phyloP scores from a whole-genome alignment of 2,888 invertebrate genomes.

The Linnaemya vulpina region DNA sequence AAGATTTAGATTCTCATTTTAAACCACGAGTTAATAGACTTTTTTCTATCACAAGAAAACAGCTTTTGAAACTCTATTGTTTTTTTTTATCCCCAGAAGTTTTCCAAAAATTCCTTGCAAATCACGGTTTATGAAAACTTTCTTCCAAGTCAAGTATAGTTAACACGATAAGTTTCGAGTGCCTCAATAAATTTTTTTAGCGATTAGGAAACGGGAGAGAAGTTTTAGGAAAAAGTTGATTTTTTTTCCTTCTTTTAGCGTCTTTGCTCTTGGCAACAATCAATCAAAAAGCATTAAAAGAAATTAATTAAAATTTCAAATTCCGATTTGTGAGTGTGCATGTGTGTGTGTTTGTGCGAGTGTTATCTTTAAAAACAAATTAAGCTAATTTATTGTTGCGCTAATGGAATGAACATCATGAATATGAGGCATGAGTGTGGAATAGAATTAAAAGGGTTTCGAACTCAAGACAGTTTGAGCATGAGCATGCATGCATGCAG shows the following conservation, averaged over 20 bases:
- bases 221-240: neutral
- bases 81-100: no score
- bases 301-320: slow-evolving; percentile 31
- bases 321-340: neutral
- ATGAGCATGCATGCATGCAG: neutral
- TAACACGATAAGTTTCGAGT: no score
- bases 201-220: neutral
- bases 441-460: slow-evolving; percentile 18
- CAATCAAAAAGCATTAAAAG: neutral
- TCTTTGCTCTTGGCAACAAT: neutral
- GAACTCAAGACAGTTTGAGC: slow-evolving; percentile 4
- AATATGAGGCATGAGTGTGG: neutral
- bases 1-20: no score
- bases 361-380: slow-evolving; percentile 53
- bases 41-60: no score
- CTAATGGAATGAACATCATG: slow-evolving; percentile 32
- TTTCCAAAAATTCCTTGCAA: no score
- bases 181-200: no score
- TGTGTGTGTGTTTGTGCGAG: neutral
- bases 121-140: no score
- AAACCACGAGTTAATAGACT: no score
- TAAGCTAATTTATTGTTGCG: slow-evolving; percentile 59
- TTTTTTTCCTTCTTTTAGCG: neutral
- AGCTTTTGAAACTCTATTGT: no score
- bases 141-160: no score